Percentiles rank a stretch among this genome's conserved stretches.
These are phyloP conservation scores for Macropus fuliginosus DNA, from an alignment of 2,797 vertebrate genomes.

Conservation along the genomic window DNA sequence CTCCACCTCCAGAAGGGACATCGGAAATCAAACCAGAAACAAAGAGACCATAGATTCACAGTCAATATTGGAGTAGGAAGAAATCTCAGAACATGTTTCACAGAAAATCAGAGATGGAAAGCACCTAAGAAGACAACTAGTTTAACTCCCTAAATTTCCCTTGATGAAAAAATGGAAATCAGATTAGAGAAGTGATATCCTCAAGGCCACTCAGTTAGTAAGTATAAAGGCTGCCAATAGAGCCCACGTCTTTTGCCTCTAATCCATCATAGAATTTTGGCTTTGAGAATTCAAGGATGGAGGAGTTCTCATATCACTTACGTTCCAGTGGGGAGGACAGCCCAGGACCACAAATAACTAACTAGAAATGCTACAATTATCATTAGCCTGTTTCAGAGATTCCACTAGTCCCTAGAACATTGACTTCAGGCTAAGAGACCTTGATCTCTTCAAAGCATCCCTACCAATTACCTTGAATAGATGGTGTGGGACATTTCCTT, in stretches of 20 bases:
- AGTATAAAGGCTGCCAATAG: not conserved
- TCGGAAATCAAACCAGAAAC: not conserved
- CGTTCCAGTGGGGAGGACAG: not conserved
- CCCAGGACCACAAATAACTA: not conserved
- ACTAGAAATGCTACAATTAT: not conserved
- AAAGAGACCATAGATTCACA: not conserved
- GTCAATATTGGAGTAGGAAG: not conserved
- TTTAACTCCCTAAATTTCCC: not conserved
- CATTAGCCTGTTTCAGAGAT: not conserved
- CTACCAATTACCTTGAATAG: not conserved
- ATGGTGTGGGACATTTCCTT: not conserved
- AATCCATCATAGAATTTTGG: not conserved
- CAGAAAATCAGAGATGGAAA: not conserved
- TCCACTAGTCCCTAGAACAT: not conserved
- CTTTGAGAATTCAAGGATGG: not conserved
- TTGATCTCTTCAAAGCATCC: not conserved
- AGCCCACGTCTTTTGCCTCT: not conserved
- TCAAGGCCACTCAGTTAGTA: not conserved
- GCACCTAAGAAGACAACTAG: not conserved
- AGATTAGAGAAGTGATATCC: not conserved
- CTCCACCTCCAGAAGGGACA: not conserved
- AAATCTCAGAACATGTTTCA: not conserved
- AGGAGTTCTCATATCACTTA: not conserved
- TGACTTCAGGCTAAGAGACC: not conserved
- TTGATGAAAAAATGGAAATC: not conserved